These are phyloP conservation scores for Typhlomys cinereus DNA, from an alignment of 2,113 vertebrate species.

Conservation along the genomic window DNA sequence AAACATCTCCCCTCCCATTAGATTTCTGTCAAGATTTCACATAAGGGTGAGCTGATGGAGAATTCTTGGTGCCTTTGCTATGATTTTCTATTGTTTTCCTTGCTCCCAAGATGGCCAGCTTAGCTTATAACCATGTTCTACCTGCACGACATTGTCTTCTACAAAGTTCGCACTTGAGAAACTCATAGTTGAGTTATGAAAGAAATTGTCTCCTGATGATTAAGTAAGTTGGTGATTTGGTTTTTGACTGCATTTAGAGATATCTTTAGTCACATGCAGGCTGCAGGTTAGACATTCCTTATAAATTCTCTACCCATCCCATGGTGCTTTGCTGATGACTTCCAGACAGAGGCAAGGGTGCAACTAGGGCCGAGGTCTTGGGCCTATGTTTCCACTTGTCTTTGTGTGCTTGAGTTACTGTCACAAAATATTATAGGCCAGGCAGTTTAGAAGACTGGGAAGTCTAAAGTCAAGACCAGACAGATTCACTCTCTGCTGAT, in stretches of 20 bases:
- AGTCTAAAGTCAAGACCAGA: not conserved
- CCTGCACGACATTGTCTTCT: not conserved
- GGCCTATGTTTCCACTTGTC: not conserved
- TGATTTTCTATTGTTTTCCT: not conserved
- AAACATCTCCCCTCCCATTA: constrained; percentile 19
- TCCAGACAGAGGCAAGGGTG: not conserved
- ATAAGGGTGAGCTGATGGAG: not conserved
- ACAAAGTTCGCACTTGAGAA: not conserved
- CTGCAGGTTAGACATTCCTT: not conserved
- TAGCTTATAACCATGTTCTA: not conserved
- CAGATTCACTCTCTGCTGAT: not conserved
- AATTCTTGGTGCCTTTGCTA: not conserved
- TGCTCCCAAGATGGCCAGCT: not conserved
- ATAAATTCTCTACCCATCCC: not conserved
- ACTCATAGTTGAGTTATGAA: not conserved
- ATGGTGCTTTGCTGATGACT: not conserved
- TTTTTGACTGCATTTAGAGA: not conserved
- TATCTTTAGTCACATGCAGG: not conserved
- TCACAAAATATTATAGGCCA: not conserved
- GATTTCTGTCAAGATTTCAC: constrained; percentile 32
- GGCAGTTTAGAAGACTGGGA: not conserved
- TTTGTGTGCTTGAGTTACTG: not conserved
- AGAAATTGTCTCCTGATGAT: not conserved
- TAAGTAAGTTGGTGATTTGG: not conserved
- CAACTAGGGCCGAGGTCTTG: not conserved